A percentile compares a stretch with the other conserved stretches of the same genome.
phyloP scores from a whole-genome alignment of 2,113 vertebrate species.

The Campylomormyrus numenius region DNA sequence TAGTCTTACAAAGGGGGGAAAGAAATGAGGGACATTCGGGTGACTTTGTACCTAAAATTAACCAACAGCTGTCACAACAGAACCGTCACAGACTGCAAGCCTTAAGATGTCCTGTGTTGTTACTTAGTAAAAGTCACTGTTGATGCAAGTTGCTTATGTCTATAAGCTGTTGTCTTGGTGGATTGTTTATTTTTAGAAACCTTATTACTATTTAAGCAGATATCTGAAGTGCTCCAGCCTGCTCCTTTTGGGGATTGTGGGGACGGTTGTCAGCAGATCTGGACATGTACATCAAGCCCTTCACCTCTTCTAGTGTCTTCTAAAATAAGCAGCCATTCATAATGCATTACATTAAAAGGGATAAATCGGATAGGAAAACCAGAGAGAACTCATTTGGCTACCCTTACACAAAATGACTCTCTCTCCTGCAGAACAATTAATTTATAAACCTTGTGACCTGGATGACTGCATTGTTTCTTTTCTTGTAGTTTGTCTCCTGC shows the following conservation, averaged over 20 bases:
- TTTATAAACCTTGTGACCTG: not conserved
- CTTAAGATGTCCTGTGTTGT: not conserved
- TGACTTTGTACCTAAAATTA: constrained; percentile 7
- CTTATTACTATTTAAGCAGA: constrained; percentile 1
- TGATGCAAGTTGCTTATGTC: not conserved
- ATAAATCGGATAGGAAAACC: not conserved
- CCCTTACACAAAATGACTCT: not conserved
- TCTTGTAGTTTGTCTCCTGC: not conserved
- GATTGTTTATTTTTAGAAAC: not conserved
- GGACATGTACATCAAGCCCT: not conserved
- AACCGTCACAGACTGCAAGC: not conserved
- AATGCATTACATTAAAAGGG: not conserved
- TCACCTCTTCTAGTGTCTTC: not conserved
- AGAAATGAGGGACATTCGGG: not conserved
- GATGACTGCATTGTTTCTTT: not conserved
- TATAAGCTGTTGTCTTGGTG: not conserved
- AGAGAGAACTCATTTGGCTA: not conserved
- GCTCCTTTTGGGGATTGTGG: not conserved
- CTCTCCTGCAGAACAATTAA: not conserved
- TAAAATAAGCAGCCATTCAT: constrained; percentile 4
- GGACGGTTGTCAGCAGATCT: not conserved
- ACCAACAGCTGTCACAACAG: not conserved
- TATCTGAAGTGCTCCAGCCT: not conserved
- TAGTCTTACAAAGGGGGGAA: not conserved
- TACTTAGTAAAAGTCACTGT: not conserved